Conservation (phyloP, 2,797 vertebrate genomes). For the Tolypeutes matacus region DNA sequence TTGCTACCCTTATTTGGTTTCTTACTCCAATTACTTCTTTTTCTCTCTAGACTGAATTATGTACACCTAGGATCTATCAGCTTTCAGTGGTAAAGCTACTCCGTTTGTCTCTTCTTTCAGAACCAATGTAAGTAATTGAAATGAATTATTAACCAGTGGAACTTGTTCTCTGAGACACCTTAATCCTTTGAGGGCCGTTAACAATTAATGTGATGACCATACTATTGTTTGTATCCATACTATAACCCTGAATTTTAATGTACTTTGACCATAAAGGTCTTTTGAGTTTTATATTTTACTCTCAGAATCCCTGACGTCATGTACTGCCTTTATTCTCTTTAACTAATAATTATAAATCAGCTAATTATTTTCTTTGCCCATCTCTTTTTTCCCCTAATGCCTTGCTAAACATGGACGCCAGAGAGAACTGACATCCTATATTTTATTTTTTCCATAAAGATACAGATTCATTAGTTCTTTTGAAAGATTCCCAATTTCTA, state of each 20-base stretch:
- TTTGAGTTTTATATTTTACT: background rate
- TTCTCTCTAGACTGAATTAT: background rate
- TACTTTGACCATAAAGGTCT: background rate
- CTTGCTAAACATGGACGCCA: slow-evolving; percentile 30
- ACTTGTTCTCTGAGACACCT: background rate
- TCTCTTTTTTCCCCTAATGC: background rate
- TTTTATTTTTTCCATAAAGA: background rate
- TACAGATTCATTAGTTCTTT: background rate
- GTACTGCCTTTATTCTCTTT: background rate
- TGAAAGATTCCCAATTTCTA: background rate
- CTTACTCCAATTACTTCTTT: background rate
- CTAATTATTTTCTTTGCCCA: slow-evolving; percentile 55
- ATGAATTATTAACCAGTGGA: background rate
- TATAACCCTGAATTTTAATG: background rate
- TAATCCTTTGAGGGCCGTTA: background rate
- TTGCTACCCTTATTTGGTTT: background rate
- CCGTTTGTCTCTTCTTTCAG: background rate
- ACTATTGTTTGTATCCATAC: background rate
- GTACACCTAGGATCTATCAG: background rate
- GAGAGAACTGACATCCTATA: background rate
- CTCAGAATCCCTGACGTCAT: background rate
- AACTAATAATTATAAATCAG: background rate
- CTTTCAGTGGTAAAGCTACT: background rate
- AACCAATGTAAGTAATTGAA: background rate
- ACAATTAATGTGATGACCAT: background rate